phyloP scores from a whole-genome alignment of 2,797 vertebrate genomes.

The Trichosurus vulpecula region DNA sequence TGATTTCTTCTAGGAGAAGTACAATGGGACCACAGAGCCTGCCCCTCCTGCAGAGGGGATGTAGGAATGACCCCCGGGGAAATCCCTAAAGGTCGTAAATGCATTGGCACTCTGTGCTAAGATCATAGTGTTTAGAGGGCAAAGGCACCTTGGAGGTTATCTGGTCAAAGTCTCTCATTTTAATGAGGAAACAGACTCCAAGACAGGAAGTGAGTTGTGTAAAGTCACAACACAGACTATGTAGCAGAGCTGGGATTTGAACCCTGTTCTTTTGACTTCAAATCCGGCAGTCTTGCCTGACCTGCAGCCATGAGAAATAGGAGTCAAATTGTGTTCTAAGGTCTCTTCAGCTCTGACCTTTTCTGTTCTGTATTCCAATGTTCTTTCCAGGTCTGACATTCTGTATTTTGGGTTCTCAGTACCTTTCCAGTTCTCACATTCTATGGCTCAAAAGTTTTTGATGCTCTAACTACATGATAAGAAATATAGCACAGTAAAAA shows the following conservation, averaged over 20 bases:
- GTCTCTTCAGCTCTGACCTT: neutral
- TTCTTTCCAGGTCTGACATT: neutral
- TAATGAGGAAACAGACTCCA: neutral
- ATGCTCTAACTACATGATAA: neutral
- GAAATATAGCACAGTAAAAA: neutral
- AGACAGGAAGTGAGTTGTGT: neutral
- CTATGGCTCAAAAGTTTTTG: neutral
- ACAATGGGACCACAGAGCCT: neutral
- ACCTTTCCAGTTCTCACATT: neutral
- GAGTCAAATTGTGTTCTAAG: neutral
- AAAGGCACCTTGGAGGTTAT: neutral
- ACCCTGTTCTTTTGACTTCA: neutral
- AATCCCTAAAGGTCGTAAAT: neutral
- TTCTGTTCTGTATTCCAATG: neutral
- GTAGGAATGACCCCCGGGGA: neutral
- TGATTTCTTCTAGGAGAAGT: conserved; percentile 11
- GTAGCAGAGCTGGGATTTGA: neutral
- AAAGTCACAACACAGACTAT: neutral
- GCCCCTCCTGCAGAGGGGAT: neutral
- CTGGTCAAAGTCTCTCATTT: neutral
- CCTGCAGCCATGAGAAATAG: neutral
- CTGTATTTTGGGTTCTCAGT: neutral
- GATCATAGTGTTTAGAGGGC: neutral
- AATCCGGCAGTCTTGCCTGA: neutral
- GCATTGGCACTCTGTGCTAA: neutral